Evolutionary conservation across 2,888 invertebrate genomes (phyloP), one percentile per base, ranked within the genome.

Genomic region (Drosophila monieri): DNA sequence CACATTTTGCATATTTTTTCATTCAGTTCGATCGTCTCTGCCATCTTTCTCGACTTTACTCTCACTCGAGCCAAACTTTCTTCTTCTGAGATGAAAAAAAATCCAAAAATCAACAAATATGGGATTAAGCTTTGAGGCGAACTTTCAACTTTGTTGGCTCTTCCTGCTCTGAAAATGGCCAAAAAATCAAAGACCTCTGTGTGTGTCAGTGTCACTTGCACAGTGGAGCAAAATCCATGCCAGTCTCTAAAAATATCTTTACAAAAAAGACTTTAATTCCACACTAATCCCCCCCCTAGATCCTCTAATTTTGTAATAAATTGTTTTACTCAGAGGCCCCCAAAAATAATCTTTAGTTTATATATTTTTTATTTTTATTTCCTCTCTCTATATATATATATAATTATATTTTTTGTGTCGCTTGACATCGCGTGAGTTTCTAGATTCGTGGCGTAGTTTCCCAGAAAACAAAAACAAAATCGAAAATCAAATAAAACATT

Each of bases 401-500:
- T 53, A 39, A n/a, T n/a, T 46, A 46, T 53, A 52, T 56, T 48
- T 4, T 23, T 23, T 23, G 4, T 4, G 21, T 18, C 18, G 18
- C 18, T 18, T 18, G 69, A 66, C 74, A 83, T 81, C 84, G 84
- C 87, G 87, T 86, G 87, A 78, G 74, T 68, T 68, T 66, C 65
- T 67, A 68, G 60, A 70, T 46, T 65, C 54, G 62, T 71, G 76
- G 57, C 61, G 67, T 65, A 59, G 52, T 65, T 65, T 52, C 49
- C 57, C 37, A 46, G 0, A 5, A 27, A 14, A 49, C 35, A 49
- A 59, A 67, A 67, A 67, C 56, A 67, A 67, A 43, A 37, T 18
- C 32, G 39, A 37, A 51, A 44, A 57, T 51, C 51, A 68, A 35
- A 39, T 32, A 46, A 15, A 14, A 41, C 15, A 41, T 15, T 27